These are phyloP conservation scores for Alligator sinensis DNA, from an alignment of 2,113 vertebrate genomes.

Conservation along the genomic window DNA sequence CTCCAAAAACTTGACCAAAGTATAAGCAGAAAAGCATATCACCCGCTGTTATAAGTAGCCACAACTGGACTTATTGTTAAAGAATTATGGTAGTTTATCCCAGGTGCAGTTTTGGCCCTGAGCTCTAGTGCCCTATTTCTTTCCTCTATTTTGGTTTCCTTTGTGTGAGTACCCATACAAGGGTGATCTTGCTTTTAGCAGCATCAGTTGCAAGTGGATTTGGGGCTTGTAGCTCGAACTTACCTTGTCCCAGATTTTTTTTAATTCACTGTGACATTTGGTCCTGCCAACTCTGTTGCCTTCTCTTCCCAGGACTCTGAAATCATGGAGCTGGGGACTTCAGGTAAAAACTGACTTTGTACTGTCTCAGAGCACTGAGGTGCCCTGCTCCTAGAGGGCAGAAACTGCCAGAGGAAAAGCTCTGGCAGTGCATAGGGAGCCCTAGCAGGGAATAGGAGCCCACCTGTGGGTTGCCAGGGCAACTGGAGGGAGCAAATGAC, in stretches of 20 bases:
- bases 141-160: background rate
- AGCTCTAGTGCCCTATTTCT: background rate
- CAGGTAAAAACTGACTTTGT: no score
- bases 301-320: background rate
- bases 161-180: background rate
- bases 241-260: background rate
- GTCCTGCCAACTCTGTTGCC: background rate
- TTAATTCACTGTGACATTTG: background rate
- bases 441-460: no score
- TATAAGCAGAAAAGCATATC: constrained; percentile 28
- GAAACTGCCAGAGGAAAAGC: no score
- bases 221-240: background rate
- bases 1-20: constrained; percentile 21
- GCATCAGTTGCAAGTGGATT: background rate
- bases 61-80: background rate
- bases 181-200: background rate
- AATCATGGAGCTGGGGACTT: background rate
- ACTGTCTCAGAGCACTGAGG: no score
- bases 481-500: no score
- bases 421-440: no score
- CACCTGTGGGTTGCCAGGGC: no score
- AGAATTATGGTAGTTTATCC: background rate
- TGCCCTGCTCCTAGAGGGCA: no score
- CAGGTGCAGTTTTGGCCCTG: constrained; percentile 39
- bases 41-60: constrained; percentile 52